Evolutionary conservation across 2,888 invertebrate species (phyloP).

Genomic region (Odontothrips loti): DNA sequence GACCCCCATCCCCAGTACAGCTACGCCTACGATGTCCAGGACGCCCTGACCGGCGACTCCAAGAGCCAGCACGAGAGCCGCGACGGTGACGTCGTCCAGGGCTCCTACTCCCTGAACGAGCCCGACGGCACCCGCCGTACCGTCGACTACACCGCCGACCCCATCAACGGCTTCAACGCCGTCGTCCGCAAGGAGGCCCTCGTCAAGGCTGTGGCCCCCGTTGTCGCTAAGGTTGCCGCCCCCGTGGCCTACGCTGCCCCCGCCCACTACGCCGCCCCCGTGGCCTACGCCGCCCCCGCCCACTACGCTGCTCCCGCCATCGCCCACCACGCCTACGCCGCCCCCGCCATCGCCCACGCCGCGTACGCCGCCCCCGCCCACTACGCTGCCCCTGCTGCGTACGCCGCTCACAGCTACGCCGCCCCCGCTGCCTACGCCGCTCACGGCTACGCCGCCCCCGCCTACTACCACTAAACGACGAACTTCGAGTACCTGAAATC

Average conservation of each 20-base stretch:
- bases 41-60: constrained; percentile 53
- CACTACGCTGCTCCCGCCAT: neutral
- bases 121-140: constrained; percentile 9
- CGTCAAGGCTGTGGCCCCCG: neutral
- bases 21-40: constrained; percentile 55
- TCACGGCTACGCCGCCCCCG: constrained; percentile 1
- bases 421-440: neutral
- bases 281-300: constrained; percentile 5
- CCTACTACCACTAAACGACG: constrained; percentile 7
- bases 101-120: constrained; percentile 49
- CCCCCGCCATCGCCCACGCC: neutral
- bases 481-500: neutral
- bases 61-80: constrained; percentile 55
- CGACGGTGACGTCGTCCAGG: constrained; percentile 54
- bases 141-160: constrained; percentile 21
- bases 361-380: neutral
- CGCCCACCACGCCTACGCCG: neutral
- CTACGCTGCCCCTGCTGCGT: neutral
- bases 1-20: constrained; percentile 56
- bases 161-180: constrained; percentile 23
- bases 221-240: neutral
- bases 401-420: neutral
- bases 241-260: constrained; percentile 9
- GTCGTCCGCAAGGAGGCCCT: constrained; percentile 17
- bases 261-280: neutral